Evolutionary conservation across 2,888 invertebrate genomes (phyloP).

Genomic region (Troilus luridus): DNA sequence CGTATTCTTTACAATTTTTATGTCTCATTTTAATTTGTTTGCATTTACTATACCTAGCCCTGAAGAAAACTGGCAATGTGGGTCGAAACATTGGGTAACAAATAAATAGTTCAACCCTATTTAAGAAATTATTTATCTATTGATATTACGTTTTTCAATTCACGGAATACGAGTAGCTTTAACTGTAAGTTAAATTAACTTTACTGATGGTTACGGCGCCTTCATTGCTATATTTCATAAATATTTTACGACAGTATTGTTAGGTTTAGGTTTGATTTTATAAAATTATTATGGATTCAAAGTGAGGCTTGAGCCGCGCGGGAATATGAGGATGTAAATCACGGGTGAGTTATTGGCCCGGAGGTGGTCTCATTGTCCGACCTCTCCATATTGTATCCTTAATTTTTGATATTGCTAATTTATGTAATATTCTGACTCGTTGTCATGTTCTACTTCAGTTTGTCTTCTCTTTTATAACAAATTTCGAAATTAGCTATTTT

Average conservation of each 20-base stretch:
- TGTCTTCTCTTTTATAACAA: neutral
- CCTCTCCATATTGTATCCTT: constrained; percentile 10
- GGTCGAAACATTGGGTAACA: no score
- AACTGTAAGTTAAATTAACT: neutral
- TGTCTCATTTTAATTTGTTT: no score
- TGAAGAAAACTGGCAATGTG: no score
- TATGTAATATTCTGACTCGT: constrained; percentile 29
- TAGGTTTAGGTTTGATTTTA: constrained; percentile 9
- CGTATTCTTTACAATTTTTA: no score
- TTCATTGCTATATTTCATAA: neutral
- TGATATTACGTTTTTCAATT: no score
- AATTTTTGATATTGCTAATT: constrained; percentile 49
- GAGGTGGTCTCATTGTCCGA: constrained; percentile 4
- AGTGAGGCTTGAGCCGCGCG: neutral
- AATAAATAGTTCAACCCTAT: no score
- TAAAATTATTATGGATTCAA: constrained; percentile 35
- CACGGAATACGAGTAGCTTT: no score
- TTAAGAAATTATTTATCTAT: no score
- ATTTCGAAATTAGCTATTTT: constrained; percentile 22
- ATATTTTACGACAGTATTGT: neutral
- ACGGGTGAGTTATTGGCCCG: neutral
- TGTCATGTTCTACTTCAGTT: neutral
- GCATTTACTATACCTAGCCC: no score
- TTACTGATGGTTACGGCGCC: neutral
- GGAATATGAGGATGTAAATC: neutral